Evolutionary conservation across 2,797 vertebrate genomes (phyloP).

Genomic region (Taenioides sp.): DNA sequence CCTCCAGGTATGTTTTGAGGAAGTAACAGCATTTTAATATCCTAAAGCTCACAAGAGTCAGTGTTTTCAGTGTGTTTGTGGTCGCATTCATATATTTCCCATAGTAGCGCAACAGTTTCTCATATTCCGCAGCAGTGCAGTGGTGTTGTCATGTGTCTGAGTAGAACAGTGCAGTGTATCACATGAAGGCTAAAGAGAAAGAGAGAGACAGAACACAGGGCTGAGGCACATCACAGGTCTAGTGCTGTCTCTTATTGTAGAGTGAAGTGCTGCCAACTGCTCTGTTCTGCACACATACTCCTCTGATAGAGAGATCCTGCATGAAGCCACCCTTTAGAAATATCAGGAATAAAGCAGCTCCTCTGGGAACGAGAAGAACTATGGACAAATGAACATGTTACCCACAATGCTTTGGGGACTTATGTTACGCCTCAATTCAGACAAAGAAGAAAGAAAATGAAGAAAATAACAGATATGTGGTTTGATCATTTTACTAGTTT

Average conservation of each 20-base stretch:
- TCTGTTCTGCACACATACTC: slow-evolving; percentile 68
- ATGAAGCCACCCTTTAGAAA: slow-evolving; percentile 57
- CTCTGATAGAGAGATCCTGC: slow-evolving; percentile 72
- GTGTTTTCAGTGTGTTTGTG: background rate
- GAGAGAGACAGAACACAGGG: slow-evolving; percentile 21
- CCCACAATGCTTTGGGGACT: slow-evolving; percentile 60
- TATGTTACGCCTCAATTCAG: slow-evolving; percentile 59
- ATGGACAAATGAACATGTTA: slow-evolving; percentile 78
- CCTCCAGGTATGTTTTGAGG: too few species aligned
- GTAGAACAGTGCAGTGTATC: background rate
- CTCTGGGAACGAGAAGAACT: slow-evolving; percentile 69
- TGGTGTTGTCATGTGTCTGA: slow-evolving; percentile 11
- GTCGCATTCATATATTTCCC: background rate
- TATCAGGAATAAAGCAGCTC: slow-evolving; percentile 61
- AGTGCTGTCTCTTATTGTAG: slow-evolving; percentile 41
- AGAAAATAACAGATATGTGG: background rate
- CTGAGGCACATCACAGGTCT: slow-evolving; percentile 35
- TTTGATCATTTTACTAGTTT: background rate
- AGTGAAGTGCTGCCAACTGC: slow-evolving; percentile 70
- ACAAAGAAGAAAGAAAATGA: background rate
- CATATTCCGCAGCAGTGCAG: background rate
- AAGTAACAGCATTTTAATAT: too few species aligned
- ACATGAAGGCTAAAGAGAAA: slow-evolving; percentile 14
- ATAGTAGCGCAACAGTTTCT: background rate
- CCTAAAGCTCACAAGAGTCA: too few species aligned